These are phyloP conservation scores for Periophthalmodon schlosseri DNA, from an alignment of 2,113 vertebrate genomes.

Conservation along the genomic window DNA sequence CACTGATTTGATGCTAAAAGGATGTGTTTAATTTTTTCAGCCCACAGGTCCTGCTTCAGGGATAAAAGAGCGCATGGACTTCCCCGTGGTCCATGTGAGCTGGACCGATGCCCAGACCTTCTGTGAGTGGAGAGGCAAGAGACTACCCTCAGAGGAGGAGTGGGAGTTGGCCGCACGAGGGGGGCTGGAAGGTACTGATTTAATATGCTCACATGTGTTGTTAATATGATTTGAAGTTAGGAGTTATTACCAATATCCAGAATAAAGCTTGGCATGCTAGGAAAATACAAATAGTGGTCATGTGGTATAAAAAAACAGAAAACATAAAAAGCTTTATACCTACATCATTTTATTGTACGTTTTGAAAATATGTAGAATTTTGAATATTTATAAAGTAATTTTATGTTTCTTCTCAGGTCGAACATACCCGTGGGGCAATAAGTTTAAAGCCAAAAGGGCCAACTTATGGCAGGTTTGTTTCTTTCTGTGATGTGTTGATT, in stretches of 20 bases:
- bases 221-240: no score
- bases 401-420: slow-evolving; percentile 75
- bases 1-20: neutral
- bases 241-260: no score
- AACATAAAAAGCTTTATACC: no score
- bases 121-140: slow-evolving; percentile 85
- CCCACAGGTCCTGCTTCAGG: slow-evolving; percentile 90
- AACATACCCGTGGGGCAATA: slow-evolving; percentile 93
- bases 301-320: no score
- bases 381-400: neutral
- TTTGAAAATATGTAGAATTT: neutral
- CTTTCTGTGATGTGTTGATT: neutral
- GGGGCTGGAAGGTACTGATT: slow-evolving; percentile 81
- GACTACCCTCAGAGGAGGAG: slow-evolving; percentile 88
- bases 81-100: slow-evolving; percentile 94
- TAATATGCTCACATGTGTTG: neutral
- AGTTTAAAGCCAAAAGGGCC: slow-evolving; percentile 87
- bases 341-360: neutral
- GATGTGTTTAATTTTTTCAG: slow-evolving; percentile 61
- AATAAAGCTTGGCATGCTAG: neutral
- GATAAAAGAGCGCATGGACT: slow-evolving; percentile 83
- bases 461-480: slow-evolving; percentile 93
- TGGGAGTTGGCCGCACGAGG: slow-evolving; percentile 96
- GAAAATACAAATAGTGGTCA: neutral
- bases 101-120: slow-evolving; percentile 91